phyloP scores from a whole-genome alignment of 2,888 invertebrate species.

The Seladonia tumulorum region DNA sequence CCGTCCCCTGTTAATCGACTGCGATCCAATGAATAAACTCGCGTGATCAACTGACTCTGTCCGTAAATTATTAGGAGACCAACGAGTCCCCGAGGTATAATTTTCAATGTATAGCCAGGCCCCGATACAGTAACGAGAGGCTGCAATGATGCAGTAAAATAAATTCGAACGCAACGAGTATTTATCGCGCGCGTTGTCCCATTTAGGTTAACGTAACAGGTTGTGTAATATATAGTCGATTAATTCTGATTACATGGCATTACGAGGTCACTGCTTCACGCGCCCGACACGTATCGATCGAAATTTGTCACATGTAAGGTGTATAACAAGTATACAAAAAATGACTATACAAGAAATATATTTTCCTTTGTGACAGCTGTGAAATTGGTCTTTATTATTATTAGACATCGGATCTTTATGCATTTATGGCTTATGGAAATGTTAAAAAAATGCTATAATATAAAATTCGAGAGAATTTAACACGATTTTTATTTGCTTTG shows the following conservation, averaged over 20 bases:
- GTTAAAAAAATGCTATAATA: no score
- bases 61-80: slow-evolving; percentile 13
- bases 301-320: not conserved
- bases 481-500: no score
- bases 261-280: not conserved
- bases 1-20: not conserved
- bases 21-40: not conserved
- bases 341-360: not conserved
- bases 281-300: not conserved
- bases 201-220: slow-evolving; percentile 48
- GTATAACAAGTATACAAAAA: no score
- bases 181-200: slow-evolving; percentile 36
- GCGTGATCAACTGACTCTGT: not conserved
- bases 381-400: not conserved
- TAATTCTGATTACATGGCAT: slow-evolving; percentile 47
- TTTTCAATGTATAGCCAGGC: slow-evolving; percentile 7
- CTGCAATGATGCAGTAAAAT: slow-evolving; percentile 37
- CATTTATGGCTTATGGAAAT: no score
- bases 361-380: not conserved
- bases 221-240: slow-evolving; percentile 44
- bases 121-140: slow-evolving; percentile 19
- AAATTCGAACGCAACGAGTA: slow-evolving; percentile 37
- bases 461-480: no score
- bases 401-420: no score
- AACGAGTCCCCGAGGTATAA: slow-evolving; percentile 22